These are phyloP conservation scores for Crax fasciolata DNA, from an alignment of 2,797 vertebrate genomes.

Conservation along the genomic window DNA sequence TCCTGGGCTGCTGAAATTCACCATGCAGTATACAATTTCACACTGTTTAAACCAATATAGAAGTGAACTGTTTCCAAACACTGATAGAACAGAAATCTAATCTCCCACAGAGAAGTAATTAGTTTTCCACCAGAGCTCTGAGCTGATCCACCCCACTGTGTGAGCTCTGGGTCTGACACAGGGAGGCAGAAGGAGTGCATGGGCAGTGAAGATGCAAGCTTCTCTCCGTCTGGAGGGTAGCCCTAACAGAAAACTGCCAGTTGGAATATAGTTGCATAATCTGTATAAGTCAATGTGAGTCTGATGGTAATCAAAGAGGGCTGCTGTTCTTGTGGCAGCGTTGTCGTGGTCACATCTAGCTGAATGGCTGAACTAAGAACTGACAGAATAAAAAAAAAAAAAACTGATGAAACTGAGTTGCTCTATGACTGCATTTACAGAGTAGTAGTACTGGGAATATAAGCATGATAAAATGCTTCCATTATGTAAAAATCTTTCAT, in stretches of 20 bases:
- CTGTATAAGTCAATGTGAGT: neutral
- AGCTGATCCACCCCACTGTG: neutral
- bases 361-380: neutral
- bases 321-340: neutral
- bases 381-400: neutral
- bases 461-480: neutral
- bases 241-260: neutral
- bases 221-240: neutral
- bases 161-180: neutral
- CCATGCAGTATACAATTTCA: neutral
- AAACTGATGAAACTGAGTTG: too few species aligned
- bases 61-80: neutral
- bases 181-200: neutral
- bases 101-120: neutral
- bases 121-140: neutral
- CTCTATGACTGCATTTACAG: neutral
- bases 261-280: neutral
- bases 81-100: neutral
- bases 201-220: neutral
- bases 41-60: neutral
- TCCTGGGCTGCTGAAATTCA: neutral
- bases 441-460: neutral
- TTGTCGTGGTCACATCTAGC: neutral
- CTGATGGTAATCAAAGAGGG: neutral
- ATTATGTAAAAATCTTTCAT: neutral